Evolutionary conservation across 2,888 invertebrate species (phyloP), one percentile per base, ranked within the genome.

Genomic region (Clepsis dumicolana): DNA sequence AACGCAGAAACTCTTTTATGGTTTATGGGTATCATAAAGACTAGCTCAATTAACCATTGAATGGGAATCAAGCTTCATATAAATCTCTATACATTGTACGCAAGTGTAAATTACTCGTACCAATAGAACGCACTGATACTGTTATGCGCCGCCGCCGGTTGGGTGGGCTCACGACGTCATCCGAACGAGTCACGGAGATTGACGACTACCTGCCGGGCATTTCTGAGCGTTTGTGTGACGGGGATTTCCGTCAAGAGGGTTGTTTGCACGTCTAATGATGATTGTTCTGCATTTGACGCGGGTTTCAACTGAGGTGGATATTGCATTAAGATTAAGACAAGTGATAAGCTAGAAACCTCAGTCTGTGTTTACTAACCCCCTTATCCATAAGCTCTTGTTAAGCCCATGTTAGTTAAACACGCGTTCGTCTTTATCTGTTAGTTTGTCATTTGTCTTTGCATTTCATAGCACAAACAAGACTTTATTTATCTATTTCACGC

Each of bases 121-220:
- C 66, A 71, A 65, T 71, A 66, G 61, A 59, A 64, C 61, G 70
- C 74, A 75, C 73, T 77, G 77, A 76, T 83, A 83, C 84, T 78
- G 82, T 82, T 81, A 82, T 72, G 73, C 76, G 80, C 81, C 53
- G 65, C 59, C 78, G 81, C 79, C 69, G 61, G 70, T 79, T 85
- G 88, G 88, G 88, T 88, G 88, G 88, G 85, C 88, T 73, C 85
- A 82, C 82, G 80, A 82, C 81, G 78, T 77, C 79, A 80, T 78
- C 74, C 73, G 72, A 81, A 81, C 85, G 24, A 85, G 86, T 86
- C 87, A 87, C 86, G 86, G 84, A 84, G 86, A 87, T 85, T 81
- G 86, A 87, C 82, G 82, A 83, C 82, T 83, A 82, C 82, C 86
- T 82, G 84, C 80, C 81, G 77, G 72, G 76, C 71, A 74, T 74